Base-by-base conservation (phyloP, 2,888 invertebrate species). In the Agrochola lota region DNA sequence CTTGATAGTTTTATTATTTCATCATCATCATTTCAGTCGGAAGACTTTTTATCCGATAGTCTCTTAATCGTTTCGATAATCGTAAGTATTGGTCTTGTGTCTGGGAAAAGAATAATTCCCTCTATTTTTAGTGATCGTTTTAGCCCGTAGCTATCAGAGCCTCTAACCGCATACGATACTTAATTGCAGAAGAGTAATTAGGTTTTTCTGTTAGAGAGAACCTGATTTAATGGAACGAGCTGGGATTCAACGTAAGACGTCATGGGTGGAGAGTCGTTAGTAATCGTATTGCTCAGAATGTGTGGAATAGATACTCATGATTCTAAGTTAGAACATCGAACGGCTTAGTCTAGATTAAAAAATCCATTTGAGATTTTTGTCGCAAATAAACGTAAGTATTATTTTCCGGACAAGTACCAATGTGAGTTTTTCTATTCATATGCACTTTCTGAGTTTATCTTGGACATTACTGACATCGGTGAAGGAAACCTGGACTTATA, bases 131-230 rank as follows among this genome's bases (percentile, higher is more conserved):
- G 43, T 26, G 30, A 73, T 52, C 12, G 26, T 52, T 52, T 7
- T 1, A 62, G 60, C 15, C 17, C 8, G 78, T 81, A n/a, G 35
- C 17, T 12, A 81, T 3, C 46, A 66, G 64, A 66, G 30, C 35
- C 15, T 46, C 55, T 26, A 67, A 43, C 26, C 8, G 9, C 23
- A 55, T 55, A 46, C 17, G 76, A 26, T 23, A 73, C 26, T 57
- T 81, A 82, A 74, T 52, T 66, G 75, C 43, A 66, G 59, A 60
- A 59, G 52, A 75, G 66, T 82, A 82, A 75, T 82, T 60, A 75
- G 55, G 55, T 67, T 79, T 66, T 82, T 75, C 76, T 82, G 75
- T 74, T 74, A 74, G 43, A 60, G 66, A 49, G 49, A 60, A 55
- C 60, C 52, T 60, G 60, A 75, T 67, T 75, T 76, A 67, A 11